Percentiles rank a stretch among this genome's conserved stretches.
Conservation (phyloP, 2,888 invertebrate species). For the Cancer borealis region DNA sequence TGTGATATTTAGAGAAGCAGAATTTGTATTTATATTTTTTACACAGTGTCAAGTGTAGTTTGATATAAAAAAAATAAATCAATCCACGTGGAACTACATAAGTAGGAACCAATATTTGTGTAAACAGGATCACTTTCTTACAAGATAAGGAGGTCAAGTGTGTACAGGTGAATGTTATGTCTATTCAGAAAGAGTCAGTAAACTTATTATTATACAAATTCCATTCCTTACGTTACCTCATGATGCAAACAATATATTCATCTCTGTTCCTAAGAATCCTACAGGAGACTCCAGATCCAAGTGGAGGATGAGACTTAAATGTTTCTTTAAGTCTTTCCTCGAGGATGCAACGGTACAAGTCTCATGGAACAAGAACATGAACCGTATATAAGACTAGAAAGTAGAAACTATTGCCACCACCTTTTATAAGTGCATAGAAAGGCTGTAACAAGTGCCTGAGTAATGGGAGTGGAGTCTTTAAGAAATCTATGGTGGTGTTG, state of each 20-base stretch:
- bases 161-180: constrained; percentile 65
- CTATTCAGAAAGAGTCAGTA: constrained; percentile 57
- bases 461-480: no score
- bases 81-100: constrained; percentile 56
- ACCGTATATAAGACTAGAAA: neutral
- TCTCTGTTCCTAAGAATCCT: neutral
- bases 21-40: constrained; percentile 71
- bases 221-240: neutral
- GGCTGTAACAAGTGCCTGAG: neutral
- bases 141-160: constrained; percentile 46
- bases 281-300: no score
- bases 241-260: neutral
- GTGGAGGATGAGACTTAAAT: neutral
- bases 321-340: neutral
- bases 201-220: constrained; percentile 53
- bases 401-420: no score
- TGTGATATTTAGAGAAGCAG: constrained; percentile 71
- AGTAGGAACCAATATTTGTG: constrained; percentile 54
- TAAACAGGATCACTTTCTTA: constrained; percentile 52
- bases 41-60: constrained; percentile 68
- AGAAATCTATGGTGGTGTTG: no score
- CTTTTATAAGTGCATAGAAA: neutral
- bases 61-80: constrained; percentile 44
- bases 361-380: neutral
- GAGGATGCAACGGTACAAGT: no score